Base-by-base conservation (phyloP, 2,797 vertebrate species). In the Peromyscus attwateri region DNA sequence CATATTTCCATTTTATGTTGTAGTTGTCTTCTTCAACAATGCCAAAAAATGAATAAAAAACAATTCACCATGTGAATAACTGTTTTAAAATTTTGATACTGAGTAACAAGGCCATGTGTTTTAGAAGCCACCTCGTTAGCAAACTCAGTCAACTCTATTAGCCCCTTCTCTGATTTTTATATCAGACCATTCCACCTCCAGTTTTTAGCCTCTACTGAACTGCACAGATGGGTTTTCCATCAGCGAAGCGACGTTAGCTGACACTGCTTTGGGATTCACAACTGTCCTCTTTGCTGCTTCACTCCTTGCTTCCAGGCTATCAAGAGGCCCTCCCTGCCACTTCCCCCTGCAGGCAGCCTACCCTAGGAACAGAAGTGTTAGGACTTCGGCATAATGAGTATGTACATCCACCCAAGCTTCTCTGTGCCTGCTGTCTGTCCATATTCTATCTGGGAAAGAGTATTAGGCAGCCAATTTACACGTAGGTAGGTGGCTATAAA, bases 21-120 rank as follows among this genome's bases (percentile, higher is more conserved):
- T 29, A 95, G 76, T 31, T 92, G n/a, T 75, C 37, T 75, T 87
- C 73, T 93, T 89, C 34, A 94, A 76, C 57, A 17, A 92, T 95
- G 49, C 49, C 70, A 87, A 80, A 73, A 96, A 91, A n/a, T 66
- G n/a, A 77, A 90, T 84, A 62, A 43, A 60, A 55, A 40, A 64
- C 16, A 95, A 79, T 73, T 89, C 55, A 76, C n/a, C 57, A 75
- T 21, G 27, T 91, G 84, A 85, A 90, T 7, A 80, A 87, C 85
- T 6, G 70, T 64, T 97, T 14, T 43, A 87, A 87, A 70, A 49
- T 43, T 92, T 55, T 92, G 87, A 34, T 46, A 57, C 2, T 87
- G 40, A 84, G 46, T 76, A 77, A 27, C 57, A 49, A 27, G 37
- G 13, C 21, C 46, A 57, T 8, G 84, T 17, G 29, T 92, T 87